Percentiles rank a stretch among this genome's conserved stretches.
phyloP scores from a whole-genome alignment of 2,888 invertebrate genomes.

The Drosophila macrothrix region DNA sequence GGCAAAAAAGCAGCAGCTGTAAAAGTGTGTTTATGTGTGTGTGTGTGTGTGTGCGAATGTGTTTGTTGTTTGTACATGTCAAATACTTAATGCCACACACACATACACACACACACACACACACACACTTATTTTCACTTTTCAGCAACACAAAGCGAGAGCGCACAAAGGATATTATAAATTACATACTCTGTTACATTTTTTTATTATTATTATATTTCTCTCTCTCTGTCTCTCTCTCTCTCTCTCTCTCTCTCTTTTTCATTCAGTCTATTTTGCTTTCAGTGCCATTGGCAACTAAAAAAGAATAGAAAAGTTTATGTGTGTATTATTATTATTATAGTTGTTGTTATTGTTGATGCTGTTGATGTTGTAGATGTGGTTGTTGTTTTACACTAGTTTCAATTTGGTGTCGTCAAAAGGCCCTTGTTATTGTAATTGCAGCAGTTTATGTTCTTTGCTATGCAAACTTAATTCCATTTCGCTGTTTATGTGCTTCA shows the following conservation, averaged over 20 bases:
- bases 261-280: constrained; percentile 21
- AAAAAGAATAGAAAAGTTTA: constrained; percentile 30
- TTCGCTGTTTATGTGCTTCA: constrained; percentile 79
- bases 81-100: constrained; percentile 29
- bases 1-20: constrained; percentile 41
- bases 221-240: neutral
- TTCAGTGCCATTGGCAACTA: constrained; percentile 49
- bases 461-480: constrained; percentile 83
- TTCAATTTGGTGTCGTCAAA: constrained; percentile 49
- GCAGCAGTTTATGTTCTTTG: constrained; percentile 78
- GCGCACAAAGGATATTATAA: constrained; percentile 79
- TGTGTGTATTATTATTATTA: constrained; percentile 23
- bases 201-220: constrained; percentile 7
- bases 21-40: constrained; percentile 30
- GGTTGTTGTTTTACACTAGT: constrained; percentile 59
- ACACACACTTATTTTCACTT: constrained; percentile 78
- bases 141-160: constrained; percentile 69
- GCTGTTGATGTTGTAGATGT: constrained; percentile 30
- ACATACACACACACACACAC: constrained; percentile 7
- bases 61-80: constrained; percentile 36
- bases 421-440: constrained; percentile 75
- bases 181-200: constrained; percentile 67
- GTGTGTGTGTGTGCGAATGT: constrained; percentile 5
- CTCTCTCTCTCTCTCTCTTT: neutral
- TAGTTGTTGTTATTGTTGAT: constrained; percentile 17